Conservation (phyloP, 2,888 invertebrate genomes). For the Trichopoda pennipes region DNA sequence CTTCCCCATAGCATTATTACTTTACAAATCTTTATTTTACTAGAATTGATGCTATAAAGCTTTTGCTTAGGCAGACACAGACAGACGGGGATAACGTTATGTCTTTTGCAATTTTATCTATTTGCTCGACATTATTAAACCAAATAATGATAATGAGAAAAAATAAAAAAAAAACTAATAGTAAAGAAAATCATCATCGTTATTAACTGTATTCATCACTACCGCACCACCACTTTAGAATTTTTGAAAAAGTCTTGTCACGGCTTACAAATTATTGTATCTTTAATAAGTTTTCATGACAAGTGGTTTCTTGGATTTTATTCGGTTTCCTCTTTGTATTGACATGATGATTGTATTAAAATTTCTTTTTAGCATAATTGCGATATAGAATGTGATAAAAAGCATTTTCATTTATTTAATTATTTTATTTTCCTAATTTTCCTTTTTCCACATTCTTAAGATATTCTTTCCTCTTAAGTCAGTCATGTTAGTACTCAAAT, state of each 20-base stretch:
- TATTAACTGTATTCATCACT: not conserved
- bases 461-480: not conserved
- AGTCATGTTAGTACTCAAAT: constrained; percentile 40
- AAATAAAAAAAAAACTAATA: too few species aligned
- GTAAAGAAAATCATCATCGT: not conserved
- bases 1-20: too few species aligned
- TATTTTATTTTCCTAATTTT: not conserved
- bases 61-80: too few species aligned
- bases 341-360: not conserved
- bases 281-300: constrained; percentile 38
- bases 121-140: not conserved
- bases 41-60: too few species aligned
- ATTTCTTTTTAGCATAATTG: not conserved
- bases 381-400: constrained; percentile 23
- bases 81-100: not conserved
- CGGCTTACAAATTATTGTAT: constrained; percentile 32
- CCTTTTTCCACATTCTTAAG: not conserved
- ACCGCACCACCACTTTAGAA: not conserved
- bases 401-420: not conserved
- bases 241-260: not conserved
- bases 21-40: too few species aligned
- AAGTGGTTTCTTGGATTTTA: constrained; percentile 23
- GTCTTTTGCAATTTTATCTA: not conserved
- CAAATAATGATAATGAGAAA: not conserved
- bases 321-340: not conserved